Percentiles rank a stretch among this genome's conserved stretches.
Conservation (phyloP, 2,113 vertebrate species). For the Zosterops pallidus region DNA sequence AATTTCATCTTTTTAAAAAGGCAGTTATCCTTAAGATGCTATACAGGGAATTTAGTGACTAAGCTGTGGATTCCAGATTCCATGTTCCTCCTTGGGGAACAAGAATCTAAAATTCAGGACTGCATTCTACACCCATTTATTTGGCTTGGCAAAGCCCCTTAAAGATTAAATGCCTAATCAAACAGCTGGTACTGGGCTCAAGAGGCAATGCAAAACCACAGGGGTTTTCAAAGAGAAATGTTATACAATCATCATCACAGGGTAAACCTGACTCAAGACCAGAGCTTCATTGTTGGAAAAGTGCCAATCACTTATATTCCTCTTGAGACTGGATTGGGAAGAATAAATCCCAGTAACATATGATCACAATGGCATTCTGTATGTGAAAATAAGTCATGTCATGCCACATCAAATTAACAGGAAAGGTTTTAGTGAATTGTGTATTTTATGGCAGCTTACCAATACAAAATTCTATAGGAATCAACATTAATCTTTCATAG, state of each 20-base stretch:
- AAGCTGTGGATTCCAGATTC: background rate
- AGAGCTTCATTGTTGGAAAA: background rate
- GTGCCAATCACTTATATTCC: background rate
- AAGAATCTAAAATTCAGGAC: background rate
- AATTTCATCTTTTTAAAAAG: background rate
- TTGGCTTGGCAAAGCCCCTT: background rate
- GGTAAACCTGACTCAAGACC: background rate
- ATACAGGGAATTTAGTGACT: background rate
- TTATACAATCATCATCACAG: background rate
- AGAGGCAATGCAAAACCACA: background rate
- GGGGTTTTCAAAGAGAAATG: background rate
- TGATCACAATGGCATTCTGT: background rate
- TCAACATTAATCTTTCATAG: background rate
- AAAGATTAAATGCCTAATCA: background rate
- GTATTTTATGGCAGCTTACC: background rate
- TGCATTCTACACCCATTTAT: background rate
- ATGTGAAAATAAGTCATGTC: background rate
- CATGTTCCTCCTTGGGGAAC: background rate
- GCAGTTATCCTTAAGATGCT: background rate
- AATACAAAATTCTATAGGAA: constrained; percentile 6
- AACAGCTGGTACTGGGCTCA: background rate
- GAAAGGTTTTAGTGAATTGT: background rate
- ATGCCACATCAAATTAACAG: background rate
- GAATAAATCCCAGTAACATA: background rate
- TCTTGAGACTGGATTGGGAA: background rate